Base-by-base conservation (phyloP, 2,797 vertebrate genomes). In the Rhadinocentrus ornatus region DNA sequence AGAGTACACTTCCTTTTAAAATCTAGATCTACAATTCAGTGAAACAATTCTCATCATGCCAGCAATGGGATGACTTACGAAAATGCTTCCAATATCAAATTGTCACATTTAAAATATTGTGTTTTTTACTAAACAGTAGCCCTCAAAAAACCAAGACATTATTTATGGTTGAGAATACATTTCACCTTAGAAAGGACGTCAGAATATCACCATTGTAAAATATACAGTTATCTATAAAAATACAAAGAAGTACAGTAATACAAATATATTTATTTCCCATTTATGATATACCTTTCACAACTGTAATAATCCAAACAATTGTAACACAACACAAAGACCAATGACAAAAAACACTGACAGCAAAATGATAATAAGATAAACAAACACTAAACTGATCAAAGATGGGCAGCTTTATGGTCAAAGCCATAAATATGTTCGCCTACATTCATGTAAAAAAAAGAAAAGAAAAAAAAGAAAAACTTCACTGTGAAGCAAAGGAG, bases 221-320 rank as follows among this genome's bases (percentile, higher is more conserved):
- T 93, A 94, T 92, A 93, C 91, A 93, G 84, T 92, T 90, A 86
- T 86, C 91, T 95, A 95, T 92, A 95, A 95, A 95, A 95, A 95
- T 95, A 95, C 94, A 95, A 95, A 95, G 92, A 93, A 94, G 91
- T 93, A 94, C 93, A 94, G 90, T 93, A 86, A 93, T 95, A 95
- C 92, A 95, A 95, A 95, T 95, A 94, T 94, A 95, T 95, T 95
- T 95, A 95, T 95, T 95, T 93, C 78, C 94, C 94, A 94, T 93
- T 89, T 89, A 93, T 93, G 90, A 89, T 94, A 93, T 93, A 94
- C 88, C 90, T 93, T 91, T 93, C 92, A 95, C 94, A 94, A 94
- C 80, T 88, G 90, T 85, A 92, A 92, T 93, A 91, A 91, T 92
- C 86, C 86, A 91, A 93, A 91, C 90, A 88, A 89, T 92, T 92